Conservation (phyloP, 2,888 invertebrate genomes). For the Trichopria drosophilae region DNA sequence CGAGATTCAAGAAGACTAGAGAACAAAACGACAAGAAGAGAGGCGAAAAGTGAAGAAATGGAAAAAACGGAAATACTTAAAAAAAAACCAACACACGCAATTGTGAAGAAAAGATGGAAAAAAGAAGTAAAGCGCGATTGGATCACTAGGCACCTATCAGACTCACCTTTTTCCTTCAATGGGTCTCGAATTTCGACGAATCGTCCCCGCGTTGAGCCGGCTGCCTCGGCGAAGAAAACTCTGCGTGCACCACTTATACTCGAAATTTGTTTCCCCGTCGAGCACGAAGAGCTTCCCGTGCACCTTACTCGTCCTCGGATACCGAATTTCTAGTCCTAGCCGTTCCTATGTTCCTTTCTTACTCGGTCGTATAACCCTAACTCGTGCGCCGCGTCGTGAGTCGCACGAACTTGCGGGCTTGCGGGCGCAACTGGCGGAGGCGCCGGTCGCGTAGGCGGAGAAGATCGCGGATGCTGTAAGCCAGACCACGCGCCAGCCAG, state of each 20-base stretch:
- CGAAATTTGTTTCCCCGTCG: too few relatives aligned
- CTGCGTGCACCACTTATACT: constrained; percentile 33
- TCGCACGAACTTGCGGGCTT: constrained; percentile 58
- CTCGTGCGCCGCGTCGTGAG: constrained; percentile 39
- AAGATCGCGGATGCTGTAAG: constrained; percentile 58
- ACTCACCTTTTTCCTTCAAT: too few relatives aligned
- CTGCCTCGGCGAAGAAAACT: too few relatives aligned
- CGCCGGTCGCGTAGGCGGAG: constrained; percentile 55
- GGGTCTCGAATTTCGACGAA: constrained; percentile 5
- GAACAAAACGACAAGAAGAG: too few relatives aligned
- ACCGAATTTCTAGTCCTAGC: too few relatives aligned
- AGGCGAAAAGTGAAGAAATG: too few relatives aligned
- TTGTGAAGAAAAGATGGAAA: background rate
- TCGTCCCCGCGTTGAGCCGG: constrained; percentile 41
- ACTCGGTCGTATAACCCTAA: constrained; percentile 31
- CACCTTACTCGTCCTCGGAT: too few relatives aligned
- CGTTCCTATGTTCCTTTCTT: too few relatives aligned
- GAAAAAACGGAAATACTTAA: too few relatives aligned
- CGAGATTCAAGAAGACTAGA: too few relatives aligned
- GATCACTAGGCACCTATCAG: too few relatives aligned
- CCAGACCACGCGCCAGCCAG: constrained; percentile 47
- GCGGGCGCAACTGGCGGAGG: constrained; percentile 58
- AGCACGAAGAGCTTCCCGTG: too few relatives aligned
- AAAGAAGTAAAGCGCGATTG: constrained; percentile 13
- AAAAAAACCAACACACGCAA: constrained; percentile 4